Conservation (phyloP, 2,888 invertebrate species). For the Trissolcus japonicus region DNA sequence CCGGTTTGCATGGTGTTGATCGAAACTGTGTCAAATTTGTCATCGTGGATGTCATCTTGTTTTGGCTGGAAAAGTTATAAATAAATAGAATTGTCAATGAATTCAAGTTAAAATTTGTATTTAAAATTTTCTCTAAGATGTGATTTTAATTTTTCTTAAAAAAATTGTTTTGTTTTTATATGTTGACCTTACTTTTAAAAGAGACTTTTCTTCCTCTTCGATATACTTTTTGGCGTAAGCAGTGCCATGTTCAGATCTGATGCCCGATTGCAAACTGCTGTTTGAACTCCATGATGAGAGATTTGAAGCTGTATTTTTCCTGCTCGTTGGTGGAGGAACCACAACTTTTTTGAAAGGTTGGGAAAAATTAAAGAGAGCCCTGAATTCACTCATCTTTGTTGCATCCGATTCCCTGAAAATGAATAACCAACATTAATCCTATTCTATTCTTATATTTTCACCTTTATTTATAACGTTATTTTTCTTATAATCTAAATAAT, state of each 20-base stretch:
- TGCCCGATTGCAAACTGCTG: background rate
- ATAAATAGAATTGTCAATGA: no score
- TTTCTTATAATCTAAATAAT: no score
- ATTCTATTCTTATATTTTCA: background rate
- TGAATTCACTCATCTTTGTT: slow-evolving; percentile 21
- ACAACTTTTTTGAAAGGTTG: slow-evolving; percentile 65
- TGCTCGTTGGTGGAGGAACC: slow-evolving; percentile 15
- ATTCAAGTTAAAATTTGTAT: no score
- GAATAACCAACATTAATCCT: background rate
- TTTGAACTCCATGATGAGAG: background rate
- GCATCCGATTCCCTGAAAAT: slow-evolving; percentile 6
- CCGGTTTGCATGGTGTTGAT: slow-evolving; percentile 63
- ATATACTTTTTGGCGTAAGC: slow-evolving; percentile 68
- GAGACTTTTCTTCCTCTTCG: slow-evolving; percentile 65
- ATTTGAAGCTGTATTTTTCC: slow-evolving; percentile 11
- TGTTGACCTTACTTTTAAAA: slow-evolving; percentile 63
- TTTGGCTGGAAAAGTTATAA: slow-evolving; percentile 15
- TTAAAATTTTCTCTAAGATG: no score
- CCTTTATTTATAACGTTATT: no score
- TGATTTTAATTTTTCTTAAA: background rate
- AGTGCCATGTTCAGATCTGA: slow-evolving; percentile 57
- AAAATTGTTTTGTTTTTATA: no score
- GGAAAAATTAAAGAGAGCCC: slow-evolving; percentile 22
- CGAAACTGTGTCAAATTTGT: slow-evolving; percentile 66
- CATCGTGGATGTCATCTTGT: background rate